Percentiles rank a stretch among this genome's conserved stretches.
Evolutionary conservation across 2,797 vertebrate species (phyloP).

Genomic region (Rhinella marina): DNA sequence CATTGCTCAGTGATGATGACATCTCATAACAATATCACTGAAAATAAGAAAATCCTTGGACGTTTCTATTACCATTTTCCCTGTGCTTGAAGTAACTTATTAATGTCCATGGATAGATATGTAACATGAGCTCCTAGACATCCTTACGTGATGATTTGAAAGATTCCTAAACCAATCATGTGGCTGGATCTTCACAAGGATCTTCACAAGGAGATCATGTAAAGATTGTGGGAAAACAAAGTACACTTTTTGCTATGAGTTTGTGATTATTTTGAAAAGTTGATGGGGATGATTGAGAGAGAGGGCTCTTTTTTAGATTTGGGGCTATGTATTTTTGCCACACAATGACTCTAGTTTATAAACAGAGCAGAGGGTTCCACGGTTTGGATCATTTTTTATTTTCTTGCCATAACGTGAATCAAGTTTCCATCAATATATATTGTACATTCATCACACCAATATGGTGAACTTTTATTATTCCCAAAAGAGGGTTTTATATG

Average conservation of each 20-base stretch:
- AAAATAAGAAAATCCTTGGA: constrained; percentile 33
- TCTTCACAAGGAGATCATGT: constrained; percentile 25
- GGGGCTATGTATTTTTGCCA: too few species aligned
- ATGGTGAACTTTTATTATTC: not conserved
- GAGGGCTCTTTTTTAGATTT: constrained; percentile 16
- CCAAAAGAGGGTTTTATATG: not conserved
- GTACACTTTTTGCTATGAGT: constrained; percentile 62
- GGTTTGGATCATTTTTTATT: constrained; percentile 8
- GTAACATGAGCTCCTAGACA: constrained; percentile 30
- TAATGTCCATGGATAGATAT: constrained; percentile 38
- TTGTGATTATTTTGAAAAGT: constrained; percentile 57
- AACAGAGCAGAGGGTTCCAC: constrained; percentile 25
- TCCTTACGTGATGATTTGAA: constrained; percentile 20
- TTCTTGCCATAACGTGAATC: constrained; percentile 1
- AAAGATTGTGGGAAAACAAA: constrained; percentile 30
- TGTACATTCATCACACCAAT: not conserved
- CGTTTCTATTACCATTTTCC: constrained; percentile 11
- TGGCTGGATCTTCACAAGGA: constrained; percentile 27
- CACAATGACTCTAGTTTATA: not conserved
- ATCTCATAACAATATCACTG: constrained; percentile 4
- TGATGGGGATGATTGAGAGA: constrained; percentile 37
- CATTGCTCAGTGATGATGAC: constrained; percentile 13
- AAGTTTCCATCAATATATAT: constrained; percentile 13
- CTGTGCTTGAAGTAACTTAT: constrained; percentile 22
- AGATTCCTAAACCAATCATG: constrained; percentile 12